These are phyloP conservation scores for Gasterosteus aculeatus DNA, from an alignment of 2,113 vertebrate genomes.

Conservation along the genomic window DNA sequence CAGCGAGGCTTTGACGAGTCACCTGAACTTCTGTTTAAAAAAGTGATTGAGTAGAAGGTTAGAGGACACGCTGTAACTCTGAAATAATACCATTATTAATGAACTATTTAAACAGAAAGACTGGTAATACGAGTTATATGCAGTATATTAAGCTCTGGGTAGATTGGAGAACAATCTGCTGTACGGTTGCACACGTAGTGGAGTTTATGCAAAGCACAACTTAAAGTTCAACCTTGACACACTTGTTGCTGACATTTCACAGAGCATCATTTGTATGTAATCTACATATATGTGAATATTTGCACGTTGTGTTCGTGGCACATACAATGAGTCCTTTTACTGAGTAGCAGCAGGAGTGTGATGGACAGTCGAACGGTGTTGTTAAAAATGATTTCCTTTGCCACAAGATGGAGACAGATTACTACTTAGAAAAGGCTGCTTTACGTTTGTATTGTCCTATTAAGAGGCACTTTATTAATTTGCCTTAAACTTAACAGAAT, in stretches of 20 bases:
- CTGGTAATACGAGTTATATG: background rate
- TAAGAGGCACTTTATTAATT: background rate
- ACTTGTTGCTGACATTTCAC: constrained; percentile 3
- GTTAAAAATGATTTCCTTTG: background rate
- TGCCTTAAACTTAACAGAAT: background rate
- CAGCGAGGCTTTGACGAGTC: background rate
- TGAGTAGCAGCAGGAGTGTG: background rate
- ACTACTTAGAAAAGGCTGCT: background rate
- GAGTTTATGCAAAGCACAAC: background rate
- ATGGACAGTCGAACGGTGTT: background rate
- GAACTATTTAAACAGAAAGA: background rate
- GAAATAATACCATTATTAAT: background rate
- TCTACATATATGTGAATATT: background rate
- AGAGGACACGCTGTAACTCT: background rate
- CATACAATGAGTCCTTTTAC: background rate
- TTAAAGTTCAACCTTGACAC: background rate
- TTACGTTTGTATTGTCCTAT: background rate
- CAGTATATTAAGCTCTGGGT: background rate
- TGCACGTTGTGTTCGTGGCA: background rate
- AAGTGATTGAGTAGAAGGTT: background rate
- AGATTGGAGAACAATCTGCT: background rate
- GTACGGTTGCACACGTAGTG: background rate
- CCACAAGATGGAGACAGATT: constrained; percentile 74
- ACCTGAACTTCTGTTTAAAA: background rate
- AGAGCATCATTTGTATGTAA: background rate